Evolutionary conservation across 2,113 vertebrate genomes (phyloP).

Genomic region (Vidua macroura): DNA sequence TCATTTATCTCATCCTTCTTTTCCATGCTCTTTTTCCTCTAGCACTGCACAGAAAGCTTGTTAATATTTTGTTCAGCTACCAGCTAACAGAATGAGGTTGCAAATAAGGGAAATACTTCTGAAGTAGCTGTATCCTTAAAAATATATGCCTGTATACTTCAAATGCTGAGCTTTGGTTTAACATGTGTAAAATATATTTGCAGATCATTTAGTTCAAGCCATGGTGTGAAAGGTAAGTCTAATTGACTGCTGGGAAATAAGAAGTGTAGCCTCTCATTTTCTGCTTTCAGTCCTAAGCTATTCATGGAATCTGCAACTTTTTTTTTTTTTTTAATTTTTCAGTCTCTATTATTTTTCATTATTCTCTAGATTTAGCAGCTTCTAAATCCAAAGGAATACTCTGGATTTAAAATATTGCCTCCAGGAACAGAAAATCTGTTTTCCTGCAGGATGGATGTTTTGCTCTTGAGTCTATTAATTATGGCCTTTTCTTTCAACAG

Average conservation of each 20-base stretch:
- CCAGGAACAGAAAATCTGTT: slow-evolving; percentile 14
- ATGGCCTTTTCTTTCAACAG: slow-evolving; percentile 66
- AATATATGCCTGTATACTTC: neutral
- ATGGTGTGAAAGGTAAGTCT: slow-evolving; percentile 36
- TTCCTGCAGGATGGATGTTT: slow-evolving; percentile 21
- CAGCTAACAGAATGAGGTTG: neutral
- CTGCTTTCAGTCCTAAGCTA: slow-evolving; percentile 12
- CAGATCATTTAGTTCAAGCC: slow-evolving; percentile 11
- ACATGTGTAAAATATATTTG: slow-evolving; percentile 8
- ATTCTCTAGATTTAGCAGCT: slow-evolving; percentile 25
- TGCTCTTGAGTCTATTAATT: slow-evolving; percentile 65
- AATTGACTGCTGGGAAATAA: slow-evolving; percentile 11
- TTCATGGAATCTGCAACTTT: slow-evolving; percentile 19
- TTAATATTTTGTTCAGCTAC: slow-evolving; percentile 12
- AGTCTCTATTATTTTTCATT: slow-evolving; percentile 28
- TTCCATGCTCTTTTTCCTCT: neutral
- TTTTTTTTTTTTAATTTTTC: neutral
- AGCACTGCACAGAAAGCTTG: neutral
- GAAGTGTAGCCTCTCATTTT: slow-evolving; percentile 34
- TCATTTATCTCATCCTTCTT: neutral
- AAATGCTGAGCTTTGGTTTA: neutral
- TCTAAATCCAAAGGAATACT: slow-evolving; percentile 47
- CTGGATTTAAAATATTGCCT: slow-evolving; percentile 46
- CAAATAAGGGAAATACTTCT: neutral
- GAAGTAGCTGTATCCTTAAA: neutral